Evolutionary conservation across 2,888 invertebrate genomes (phyloP).

Genomic region (Scaptomyza tumidula): DNA sequence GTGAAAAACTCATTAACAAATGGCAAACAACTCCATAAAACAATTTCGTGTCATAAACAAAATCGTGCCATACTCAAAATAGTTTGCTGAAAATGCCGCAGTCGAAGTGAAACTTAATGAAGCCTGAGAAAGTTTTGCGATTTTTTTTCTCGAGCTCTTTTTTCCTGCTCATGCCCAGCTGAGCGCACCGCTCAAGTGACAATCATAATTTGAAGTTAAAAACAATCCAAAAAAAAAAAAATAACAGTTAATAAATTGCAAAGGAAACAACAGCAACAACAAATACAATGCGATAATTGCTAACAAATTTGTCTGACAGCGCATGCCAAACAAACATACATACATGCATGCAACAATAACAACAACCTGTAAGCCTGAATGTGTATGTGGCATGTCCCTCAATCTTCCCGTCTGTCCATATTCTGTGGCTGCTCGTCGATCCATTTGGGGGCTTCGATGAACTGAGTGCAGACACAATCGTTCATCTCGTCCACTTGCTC

Average conservation of each 20-base stretch:
- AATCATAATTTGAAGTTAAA: constrained; percentile 53
- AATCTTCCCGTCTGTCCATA: constrained; percentile 14
- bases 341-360: constrained; percentile 4
- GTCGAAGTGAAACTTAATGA: constrained; percentile 77
- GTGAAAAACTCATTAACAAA: constrained; percentile 66
- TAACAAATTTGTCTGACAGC: constrained; percentile 68
- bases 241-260: constrained; percentile 42
- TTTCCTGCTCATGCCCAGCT: constrained; percentile 22
- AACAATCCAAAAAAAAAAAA: constrained; percentile 20
- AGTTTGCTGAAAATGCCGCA: constrained; percentile 50
- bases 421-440: constrained; percentile 13
- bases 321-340: constrained; percentile 44
- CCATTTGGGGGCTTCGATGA: constrained; percentile 30
- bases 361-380: constrained; percentile 3
- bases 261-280: constrained; percentile 11
- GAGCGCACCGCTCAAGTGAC: constrained; percentile 63
- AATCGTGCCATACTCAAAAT: constrained; percentile 70
- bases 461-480: constrained; percentile 39
- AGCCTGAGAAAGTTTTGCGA: constrained; percentile 75
- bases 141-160: constrained; percentile 14
- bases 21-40: constrained; percentile 73
- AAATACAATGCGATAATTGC: constrained; percentile 68
- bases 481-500: constrained; percentile 50
- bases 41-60: constrained; percentile 78
- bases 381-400: constrained; percentile 29